Percentiles rank a stretch among this genome's conserved stretches.
Evolutionary conservation across 1,140 invertebrate species (phyloP).

Genomic region (Drosophila erecta): DNA sequence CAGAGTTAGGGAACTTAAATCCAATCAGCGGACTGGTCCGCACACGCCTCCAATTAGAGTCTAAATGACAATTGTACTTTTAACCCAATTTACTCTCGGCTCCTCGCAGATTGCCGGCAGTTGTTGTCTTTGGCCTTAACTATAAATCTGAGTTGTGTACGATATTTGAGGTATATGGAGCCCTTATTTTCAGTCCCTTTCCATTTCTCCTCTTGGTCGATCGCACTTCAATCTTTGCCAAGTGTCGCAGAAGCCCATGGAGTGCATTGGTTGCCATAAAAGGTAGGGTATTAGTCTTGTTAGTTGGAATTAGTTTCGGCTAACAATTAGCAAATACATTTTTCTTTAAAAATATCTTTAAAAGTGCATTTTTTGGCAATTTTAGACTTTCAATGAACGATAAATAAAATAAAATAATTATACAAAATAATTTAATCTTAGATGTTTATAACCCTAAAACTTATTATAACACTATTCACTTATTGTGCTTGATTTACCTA

Average conservation of each 20-base stretch:
- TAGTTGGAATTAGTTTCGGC: neutral
- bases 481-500: no score
- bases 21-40: constrained; percentile 72
- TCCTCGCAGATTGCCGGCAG: constrained; percentile 53
- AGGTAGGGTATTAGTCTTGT: constrained; percentile 1
- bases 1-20: constrained; percentile 59
- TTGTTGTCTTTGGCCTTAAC: constrained; percentile 49
- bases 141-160: constrained; percentile 76
- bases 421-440: no score
- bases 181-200: constrained; percentile 16
- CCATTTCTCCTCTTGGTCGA: constrained; percentile 10
- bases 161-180: constrained; percentile 30
- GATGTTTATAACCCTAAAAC: no score
- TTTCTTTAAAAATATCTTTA: no score
- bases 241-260: constrained; percentile 39
- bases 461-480: no score
- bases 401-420: no score
- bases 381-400: no score
- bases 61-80: constrained; percentile 82
- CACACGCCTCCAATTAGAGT: constrained; percentile 81
- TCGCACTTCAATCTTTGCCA: constrained; percentile 47
- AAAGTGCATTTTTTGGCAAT: no score
- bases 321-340: no score
- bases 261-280: constrained; percentile 26
- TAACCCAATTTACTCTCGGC: constrained; percentile 71